Percentiles rank a stretch among this genome's conserved stretches.
These are phyloP conservation scores for Nomada fucata DNA, from an alignment of 2,888 invertebrate species.

Conservation along the genomic window DNA sequence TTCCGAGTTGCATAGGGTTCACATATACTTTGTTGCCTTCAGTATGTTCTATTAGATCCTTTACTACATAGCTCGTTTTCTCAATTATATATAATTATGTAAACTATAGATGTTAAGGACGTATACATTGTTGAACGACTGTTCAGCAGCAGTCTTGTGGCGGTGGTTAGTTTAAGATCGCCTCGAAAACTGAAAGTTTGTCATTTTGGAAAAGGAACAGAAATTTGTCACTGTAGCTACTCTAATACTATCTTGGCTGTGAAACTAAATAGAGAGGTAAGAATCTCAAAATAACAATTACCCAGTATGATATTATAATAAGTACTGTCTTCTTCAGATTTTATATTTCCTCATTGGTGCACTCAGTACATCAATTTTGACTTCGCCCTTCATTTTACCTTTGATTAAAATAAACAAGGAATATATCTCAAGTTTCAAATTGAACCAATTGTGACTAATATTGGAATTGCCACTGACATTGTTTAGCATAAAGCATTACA, in stretches of 20 bases:
- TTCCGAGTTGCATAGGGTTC: no score
- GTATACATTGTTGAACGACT: slow-evolving; percentile 97
- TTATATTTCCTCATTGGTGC: background rate
- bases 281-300: slow-evolving; percentile 69
- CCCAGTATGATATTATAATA: background rate
- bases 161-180: slow-evolving; percentile 95
- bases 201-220: slow-evolving; percentile 98
- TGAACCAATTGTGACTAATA: no score
- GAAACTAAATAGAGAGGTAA: slow-evolving; percentile 96
- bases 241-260: slow-evolving; percentile 98
- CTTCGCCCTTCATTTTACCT: background rate
- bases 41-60: slow-evolving; percentile 3
- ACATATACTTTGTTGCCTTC: background rate
- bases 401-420: background rate
- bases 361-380: background rate
- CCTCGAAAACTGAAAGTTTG: slow-evolving; percentile 97
- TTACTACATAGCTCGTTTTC: background rate
- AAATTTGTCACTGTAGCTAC: slow-evolving; percentile 98
- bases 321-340: background rate
- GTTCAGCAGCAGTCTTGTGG: slow-evolving; percentile 98
- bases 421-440: background rate
- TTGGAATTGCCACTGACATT: no score
- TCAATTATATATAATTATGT: slow-evolving; percentile 28
- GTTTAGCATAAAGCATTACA: no score
- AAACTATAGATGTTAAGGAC: slow-evolving; percentile 88